A percentile compares a stretch with the other conserved stretches of the same genome.
Conservation (phyloP, 2,888 invertebrate species). For the Polietes domitor region DNA sequence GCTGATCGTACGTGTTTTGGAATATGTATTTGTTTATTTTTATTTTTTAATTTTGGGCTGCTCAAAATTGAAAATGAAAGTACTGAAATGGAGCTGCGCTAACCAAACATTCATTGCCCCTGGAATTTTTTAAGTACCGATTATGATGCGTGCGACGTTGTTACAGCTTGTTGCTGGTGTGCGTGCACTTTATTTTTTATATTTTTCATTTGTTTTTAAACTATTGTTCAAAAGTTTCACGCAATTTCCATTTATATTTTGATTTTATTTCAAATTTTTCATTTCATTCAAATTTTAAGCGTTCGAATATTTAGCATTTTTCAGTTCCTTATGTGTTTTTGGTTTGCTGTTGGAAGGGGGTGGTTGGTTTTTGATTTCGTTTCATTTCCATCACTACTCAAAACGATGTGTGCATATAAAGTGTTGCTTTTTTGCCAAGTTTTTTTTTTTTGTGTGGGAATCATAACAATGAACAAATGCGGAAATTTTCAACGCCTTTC, state of each 20-base stretch:
- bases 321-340: constrained; percentile 20
- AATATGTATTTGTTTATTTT: neutral
- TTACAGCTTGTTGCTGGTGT: neutral
- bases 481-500: constrained; percentile 1
- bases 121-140: neutral
- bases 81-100: neutral
- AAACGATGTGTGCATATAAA: neutral
- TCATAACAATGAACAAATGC: neutral
- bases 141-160: neutral
- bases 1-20: constrained; percentile 23
- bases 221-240: constrained; percentile 8
- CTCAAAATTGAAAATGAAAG: constrained; percentile 30
- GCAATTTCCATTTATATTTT: constrained; percentile 1
- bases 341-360: too few relatives aligned
- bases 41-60: neutral
- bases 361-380: neutral
- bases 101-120: neutral
- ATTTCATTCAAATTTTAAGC: neutral
- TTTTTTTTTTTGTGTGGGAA: neutral
- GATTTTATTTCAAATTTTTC: constrained; percentile 12
- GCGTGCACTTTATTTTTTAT: neutral
- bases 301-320: constrained; percentile 30
- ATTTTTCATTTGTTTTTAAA: constrained; percentile 11
- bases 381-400: neutral
- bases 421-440: neutral